phyloP scores from a whole-genome alignment of 2,797 vertebrate species.

The Macropodus opercularis region DNA sequence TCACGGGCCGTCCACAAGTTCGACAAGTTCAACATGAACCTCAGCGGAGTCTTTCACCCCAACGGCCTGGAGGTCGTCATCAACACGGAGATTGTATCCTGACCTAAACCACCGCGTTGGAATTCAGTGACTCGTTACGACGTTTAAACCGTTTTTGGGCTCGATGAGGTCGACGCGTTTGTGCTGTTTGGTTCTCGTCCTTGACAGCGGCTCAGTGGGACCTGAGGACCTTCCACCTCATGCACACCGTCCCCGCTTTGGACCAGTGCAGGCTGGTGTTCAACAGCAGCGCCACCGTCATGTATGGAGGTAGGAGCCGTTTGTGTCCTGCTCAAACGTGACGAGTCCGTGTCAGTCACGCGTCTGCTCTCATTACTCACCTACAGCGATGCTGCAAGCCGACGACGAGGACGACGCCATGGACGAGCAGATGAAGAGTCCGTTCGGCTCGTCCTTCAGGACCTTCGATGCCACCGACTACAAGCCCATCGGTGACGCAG shows the following conservation, averaged over 20 bases:
- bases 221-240: conserved; percentile 93
- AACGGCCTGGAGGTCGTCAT: conserved; percentile 95
- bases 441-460: conserved; percentile 95
- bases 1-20: conserved; percentile 96
- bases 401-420: conserved; percentile 94
- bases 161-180: too few relatives aligned
- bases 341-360: too few relatives aligned
- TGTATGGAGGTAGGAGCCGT: conserved; percentile 91
- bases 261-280: conserved; percentile 98
- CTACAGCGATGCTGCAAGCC: conserved; percentile 92
- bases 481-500: conserved; percentile 95
- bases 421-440: conserved; percentile 96
- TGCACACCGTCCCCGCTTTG: conserved; percentile 92
- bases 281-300: conserved; percentile 95
- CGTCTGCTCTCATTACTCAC: neutral
- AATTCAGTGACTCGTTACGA: too few relatives aligned
- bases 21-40: conserved; percentile 99
- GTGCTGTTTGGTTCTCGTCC: too few relatives aligned
- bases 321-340: too few relatives aligned
- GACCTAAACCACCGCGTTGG: too few relatives aligned
- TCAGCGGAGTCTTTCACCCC: conserved; percentile 97
- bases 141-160: too few relatives aligned
- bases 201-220: conserved; percentile 88
- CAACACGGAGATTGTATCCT: conserved; percentile 99
- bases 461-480: conserved; percentile 98